These are phyloP conservation scores for Larimichthys polyactis DNA, from an alignment of 2,113 vertebrate species.

Conservation along the genomic window DNA sequence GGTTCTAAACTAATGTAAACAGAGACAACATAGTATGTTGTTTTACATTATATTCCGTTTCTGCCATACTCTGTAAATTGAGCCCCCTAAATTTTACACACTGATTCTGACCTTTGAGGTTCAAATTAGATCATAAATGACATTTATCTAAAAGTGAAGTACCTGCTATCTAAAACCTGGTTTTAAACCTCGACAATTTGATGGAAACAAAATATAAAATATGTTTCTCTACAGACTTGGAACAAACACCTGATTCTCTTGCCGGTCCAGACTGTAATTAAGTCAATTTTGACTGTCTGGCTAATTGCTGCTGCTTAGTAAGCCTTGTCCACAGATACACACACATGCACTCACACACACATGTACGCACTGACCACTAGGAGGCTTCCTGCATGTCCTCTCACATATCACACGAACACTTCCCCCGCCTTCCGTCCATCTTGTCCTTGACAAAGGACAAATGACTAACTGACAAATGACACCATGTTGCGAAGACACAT, in stretches of 20 bases:
- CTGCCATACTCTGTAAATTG: too few species aligned
- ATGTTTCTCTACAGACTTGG: background rate
- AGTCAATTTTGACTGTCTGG: background rate
- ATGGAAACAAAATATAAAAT: too few species aligned
- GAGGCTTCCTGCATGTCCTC: conserved; percentile 13
- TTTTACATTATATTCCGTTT: too few species aligned
- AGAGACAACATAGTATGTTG: too few species aligned
- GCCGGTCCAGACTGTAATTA: background rate
- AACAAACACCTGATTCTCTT: too few species aligned
- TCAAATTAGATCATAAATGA: too few species aligned
- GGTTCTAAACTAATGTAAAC: too few species aligned
- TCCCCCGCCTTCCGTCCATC: conserved; percentile 34
- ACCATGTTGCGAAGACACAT: background rate
- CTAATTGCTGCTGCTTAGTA: conserved; percentile 24
- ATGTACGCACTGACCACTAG: conserved; percentile 35
- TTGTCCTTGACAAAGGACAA: conserved; percentile 46
- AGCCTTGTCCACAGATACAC: conserved; percentile 15
- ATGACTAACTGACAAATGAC: conserved; percentile 22
- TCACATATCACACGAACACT: conserved; percentile 14
- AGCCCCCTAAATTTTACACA: too few species aligned
- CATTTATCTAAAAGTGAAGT: too few species aligned
- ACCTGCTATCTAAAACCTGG: background rate
- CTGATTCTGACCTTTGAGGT: too few species aligned
- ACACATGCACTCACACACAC: conserved; percentile 18
- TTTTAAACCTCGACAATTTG: background rate